A percentile compares a stretch with the other conserved stretches of the same genome.
Conservation (phyloP, 2,113 vertebrate species). For the Laterallus jamaicensis region DNA sequence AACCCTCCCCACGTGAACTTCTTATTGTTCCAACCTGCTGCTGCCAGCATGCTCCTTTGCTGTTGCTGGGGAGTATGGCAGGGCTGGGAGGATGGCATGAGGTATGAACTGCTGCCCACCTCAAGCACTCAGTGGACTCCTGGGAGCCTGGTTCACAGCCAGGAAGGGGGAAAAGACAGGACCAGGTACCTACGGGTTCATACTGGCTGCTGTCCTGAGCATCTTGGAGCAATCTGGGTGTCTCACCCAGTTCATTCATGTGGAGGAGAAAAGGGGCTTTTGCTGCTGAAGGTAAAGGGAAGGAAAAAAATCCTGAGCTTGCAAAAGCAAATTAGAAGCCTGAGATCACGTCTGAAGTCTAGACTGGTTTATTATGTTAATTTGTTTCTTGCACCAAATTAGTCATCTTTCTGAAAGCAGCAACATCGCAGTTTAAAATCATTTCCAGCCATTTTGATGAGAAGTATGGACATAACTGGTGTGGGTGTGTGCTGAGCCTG, state of each 20-base stretch:
- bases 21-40: background rate
- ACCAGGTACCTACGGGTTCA: accelerated
- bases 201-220: background rate
- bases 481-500: background rate
- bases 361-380: conserved; percentile 36
- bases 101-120: background rate
- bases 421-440: background rate
- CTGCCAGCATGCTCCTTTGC: background rate
- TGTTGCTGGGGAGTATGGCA: background rate
- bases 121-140: background rate
- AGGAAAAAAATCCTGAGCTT: background rate
- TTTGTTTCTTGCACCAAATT: background rate
- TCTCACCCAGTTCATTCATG: background rate
- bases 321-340: background rate
- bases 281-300: background rate
- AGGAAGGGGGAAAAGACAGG: background rate
- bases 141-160: background rate
- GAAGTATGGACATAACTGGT: background rate
- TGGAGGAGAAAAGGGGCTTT: background rate
- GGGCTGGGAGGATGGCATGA: background rate
- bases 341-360: conserved; percentile 27
- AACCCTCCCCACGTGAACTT: background rate
- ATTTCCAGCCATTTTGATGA: background rate
- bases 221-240: background rate
- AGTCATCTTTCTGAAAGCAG: background rate